Conservation (phyloP, 2,797 vertebrate species). For the Rhabdomys pumilio region DNA sequence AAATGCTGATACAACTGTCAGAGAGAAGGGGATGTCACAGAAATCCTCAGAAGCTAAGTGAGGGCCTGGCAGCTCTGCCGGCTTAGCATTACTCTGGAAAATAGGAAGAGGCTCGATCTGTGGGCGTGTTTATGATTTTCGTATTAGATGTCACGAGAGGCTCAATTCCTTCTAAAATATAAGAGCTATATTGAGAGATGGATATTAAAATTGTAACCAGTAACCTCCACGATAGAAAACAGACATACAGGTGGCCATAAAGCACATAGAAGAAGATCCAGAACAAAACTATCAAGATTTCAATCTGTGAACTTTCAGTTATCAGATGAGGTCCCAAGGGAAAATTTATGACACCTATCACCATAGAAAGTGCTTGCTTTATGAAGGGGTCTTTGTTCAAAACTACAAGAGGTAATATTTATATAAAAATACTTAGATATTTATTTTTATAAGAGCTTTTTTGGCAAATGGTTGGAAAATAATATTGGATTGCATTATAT, state of each 20-base stretch:
- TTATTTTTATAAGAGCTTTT: neutral
- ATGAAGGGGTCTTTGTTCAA: neutral
- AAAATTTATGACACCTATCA: neutral
- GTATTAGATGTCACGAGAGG: constrained; percentile 51
- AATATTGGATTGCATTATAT: fast-evolving
- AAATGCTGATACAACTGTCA: constrained; percentile 43
- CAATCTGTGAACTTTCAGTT: neutral
- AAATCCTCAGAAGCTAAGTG: neutral
- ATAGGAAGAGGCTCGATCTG: neutral
- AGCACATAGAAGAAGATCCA: neutral
- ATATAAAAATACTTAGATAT: neutral
- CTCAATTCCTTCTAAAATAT: constrained; percentile 4
- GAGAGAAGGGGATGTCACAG: neutral
- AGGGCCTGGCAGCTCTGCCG: neutral
- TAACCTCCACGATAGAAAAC: neutral
- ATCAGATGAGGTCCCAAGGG: neutral
- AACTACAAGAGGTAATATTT: neutral
- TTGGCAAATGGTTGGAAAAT: neutral
- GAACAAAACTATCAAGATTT: neutral
- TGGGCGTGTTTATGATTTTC: constrained; percentile 55
- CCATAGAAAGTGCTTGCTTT: neutral
- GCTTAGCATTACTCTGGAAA: constrained; percentile 30
- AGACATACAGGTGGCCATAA: neutral
- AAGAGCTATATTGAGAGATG: neutral
- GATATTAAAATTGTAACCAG: constrained; percentile 53